Percentiles rank a stretch among this genome's conserved stretches.
Conservation (phyloP, 2,797 vertebrate genomes). For the Chaenodraco wilsoni region DNA sequence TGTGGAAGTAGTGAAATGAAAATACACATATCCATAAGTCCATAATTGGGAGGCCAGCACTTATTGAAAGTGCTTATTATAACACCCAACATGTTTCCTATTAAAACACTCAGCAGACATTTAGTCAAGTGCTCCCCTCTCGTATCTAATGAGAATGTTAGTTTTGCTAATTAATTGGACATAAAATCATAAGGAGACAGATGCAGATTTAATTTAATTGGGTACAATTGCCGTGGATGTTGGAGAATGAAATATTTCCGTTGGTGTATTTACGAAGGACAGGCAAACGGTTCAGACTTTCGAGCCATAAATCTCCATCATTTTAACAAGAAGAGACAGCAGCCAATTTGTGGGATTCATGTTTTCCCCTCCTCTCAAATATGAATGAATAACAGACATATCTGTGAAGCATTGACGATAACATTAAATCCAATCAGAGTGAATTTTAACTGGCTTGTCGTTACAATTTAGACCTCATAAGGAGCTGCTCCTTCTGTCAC, state of each 20-base stretch:
- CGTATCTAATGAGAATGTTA: slow-evolving; percentile 67
- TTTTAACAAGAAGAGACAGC: slow-evolving; percentile 81
- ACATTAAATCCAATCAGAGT: slow-evolving; percentile 80
- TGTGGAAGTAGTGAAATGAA: background rate
- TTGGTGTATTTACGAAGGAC: slow-evolving; percentile 59
- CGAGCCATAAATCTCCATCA: slow-evolving; percentile 79
- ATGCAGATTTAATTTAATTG: slow-evolving; percentile 72
- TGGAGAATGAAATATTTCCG: slow-evolving; percentile 54
- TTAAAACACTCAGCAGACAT: slow-evolving; percentile 30
- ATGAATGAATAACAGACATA: slow-evolving; percentile 81
- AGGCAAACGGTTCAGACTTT: slow-evolving; percentile 45
- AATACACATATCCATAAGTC: slow-evolving; percentile 7
- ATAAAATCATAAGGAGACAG: slow-evolving; percentile 61
- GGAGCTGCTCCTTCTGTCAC: slow-evolving; percentile 77
- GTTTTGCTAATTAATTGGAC: slow-evolving; percentile 71
- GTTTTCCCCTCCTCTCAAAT: slow-evolving; percentile 75
- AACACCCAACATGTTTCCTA: slow-evolving; percentile 34
- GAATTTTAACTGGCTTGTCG: slow-evolving; percentile 83
- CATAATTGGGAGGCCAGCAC: slow-evolving; percentile 8
- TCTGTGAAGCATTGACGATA: slow-evolving; percentile 77
- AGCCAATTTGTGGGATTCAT: slow-evolving; percentile 83
- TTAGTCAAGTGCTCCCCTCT: slow-evolving; percentile 29
- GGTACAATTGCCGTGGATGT: slow-evolving; percentile 57
- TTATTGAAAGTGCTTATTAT: slow-evolving; percentile 36
- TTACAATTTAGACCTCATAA: slow-evolving; percentile 80